Conservation (phyloP, 1,140 invertebrate species). For the Sycophaga agraensis region DNA sequence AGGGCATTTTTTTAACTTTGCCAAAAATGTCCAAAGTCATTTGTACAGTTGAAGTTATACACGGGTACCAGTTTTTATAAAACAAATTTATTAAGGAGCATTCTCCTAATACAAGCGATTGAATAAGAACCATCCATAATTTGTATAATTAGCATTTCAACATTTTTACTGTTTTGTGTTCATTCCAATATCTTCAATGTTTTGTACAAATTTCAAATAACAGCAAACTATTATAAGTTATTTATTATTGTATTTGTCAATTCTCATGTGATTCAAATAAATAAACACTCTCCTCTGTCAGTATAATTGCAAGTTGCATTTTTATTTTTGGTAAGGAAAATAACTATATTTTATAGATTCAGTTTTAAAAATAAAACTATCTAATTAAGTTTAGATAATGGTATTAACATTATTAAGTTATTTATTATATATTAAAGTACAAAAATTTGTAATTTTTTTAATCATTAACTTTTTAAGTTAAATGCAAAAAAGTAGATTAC, state of each 20-base stretch:
- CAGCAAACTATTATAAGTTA: not conserved
- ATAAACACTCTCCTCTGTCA: slow-evolving; percentile 40
- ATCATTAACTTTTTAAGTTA: too few species aligned
- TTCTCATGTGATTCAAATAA: slow-evolving; percentile 30
- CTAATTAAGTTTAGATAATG: not conserved
- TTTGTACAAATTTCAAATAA: slow-evolving; percentile 37
- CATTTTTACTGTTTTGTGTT: slow-evolving; percentile 41
- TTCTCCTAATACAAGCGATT: slow-evolving; percentile 38
- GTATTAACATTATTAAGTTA: too few species aligned
- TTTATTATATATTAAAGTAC: too few species aligned
- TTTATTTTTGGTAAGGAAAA: not conserved
- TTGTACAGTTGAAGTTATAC: not conserved
- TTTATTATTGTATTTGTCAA: slow-evolving; percentile 6
- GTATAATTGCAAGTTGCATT: not conserved
- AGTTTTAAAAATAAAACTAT: too few species aligned
- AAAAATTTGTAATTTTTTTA: too few species aligned
- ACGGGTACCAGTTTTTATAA: slow-evolving; percentile 12
- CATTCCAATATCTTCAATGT: slow-evolving; percentile 43
- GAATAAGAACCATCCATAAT: slow-evolving; percentile 43
- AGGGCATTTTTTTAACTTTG: not conserved
- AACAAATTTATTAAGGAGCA: not conserved
- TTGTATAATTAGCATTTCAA: slow-evolving; percentile 36
- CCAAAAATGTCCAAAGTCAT: not conserved
- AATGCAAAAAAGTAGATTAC: too few species aligned
- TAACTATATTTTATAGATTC: too few species aligned